Evolutionary conservation across 2,113 vertebrate genomes (phyloP).

Genomic region (Gallinago jamesoni): DNA sequence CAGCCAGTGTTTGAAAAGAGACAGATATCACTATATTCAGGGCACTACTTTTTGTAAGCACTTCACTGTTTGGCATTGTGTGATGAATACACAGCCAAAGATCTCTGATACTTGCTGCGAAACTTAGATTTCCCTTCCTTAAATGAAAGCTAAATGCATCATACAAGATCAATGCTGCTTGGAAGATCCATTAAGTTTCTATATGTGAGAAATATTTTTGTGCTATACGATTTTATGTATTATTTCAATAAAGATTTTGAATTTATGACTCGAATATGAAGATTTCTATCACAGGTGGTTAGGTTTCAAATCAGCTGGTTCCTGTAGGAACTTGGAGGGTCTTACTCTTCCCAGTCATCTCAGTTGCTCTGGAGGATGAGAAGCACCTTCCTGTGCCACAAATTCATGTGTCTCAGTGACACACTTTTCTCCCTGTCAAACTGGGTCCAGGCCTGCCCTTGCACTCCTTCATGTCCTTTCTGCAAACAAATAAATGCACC

Average conservation of each 20-base stretch:
- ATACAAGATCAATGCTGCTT: neutral
- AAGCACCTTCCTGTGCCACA: neutral
- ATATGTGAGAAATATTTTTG: neutral
- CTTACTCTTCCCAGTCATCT: neutral
- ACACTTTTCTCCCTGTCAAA: neutral
- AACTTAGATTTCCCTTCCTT: neutral
- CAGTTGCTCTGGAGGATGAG: neutral
- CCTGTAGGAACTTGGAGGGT: neutral
- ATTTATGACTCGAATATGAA: neutral
- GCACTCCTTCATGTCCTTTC: neutral
- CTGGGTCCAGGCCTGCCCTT: neutral
- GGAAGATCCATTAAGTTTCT: neutral
- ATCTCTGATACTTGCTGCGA: neutral
- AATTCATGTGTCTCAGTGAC: neutral
- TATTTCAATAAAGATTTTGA: neutral
- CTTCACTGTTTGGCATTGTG: neutral
- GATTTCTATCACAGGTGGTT: neutral
- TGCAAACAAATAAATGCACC: neutral
- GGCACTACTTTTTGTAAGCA: neutral
- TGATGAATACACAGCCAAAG: neutral
- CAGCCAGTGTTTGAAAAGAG: constrained; percentile 11
- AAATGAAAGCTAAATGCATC: constrained; percentile 5
- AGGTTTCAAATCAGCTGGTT: neutral
- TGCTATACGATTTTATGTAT: neutral
- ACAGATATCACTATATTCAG: constrained; percentile 16